Conservation (phyloP, 2,113 vertebrate species). For the Tretioscincus oriximinensis region DNA sequence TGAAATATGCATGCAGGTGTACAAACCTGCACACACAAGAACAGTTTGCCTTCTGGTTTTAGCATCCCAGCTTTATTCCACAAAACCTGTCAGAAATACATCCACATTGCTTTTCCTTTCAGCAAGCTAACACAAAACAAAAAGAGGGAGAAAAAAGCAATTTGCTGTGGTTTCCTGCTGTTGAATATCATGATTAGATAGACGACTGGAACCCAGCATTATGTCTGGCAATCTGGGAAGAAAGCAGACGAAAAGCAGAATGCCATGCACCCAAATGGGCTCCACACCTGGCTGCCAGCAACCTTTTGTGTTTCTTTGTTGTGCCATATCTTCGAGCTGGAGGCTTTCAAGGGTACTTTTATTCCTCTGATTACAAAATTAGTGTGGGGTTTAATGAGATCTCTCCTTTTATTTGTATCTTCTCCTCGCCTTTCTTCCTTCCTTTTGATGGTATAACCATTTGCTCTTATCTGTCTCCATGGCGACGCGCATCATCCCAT, state of each 20-base stretch:
- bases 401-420: conserved; percentile 87
- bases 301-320: conserved; percentile 72
- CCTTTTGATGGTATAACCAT: conserved; percentile 86
- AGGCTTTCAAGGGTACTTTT: conserved; percentile 71
- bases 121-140: conserved; percentile 38
- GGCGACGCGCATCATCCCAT: conserved; percentile 68
- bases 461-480: conserved; percentile 78
- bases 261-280: conserved; percentile 47
- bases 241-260: conserved; percentile 46
- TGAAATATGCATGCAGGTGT: neutral
- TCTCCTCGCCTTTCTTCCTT: conserved; percentile 67
- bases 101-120: conserved; percentile 40
- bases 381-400: conserved; percentile 87
- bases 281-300: conserved; percentile 65
- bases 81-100: conserved; percentile 25
- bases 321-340: conserved; percentile 72
- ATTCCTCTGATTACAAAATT: conserved; percentile 89
- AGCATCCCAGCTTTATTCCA: neutral
- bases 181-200: conserved; percentile 62
- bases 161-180: conserved; percentile 36
- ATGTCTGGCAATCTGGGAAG: conserved; percentile 41
- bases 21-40: neutral
- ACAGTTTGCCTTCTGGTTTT: neutral
- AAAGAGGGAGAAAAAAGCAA: conserved; percentile 31
- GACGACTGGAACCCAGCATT: conserved; percentile 11